Percentiles rank a stretch among this genome's conserved stretches.
These are phyloP conservation scores for Metopia argyrocephala DNA, from an alignment of 2,888 invertebrate genomes.

Conservation along the genomic window DNA sequence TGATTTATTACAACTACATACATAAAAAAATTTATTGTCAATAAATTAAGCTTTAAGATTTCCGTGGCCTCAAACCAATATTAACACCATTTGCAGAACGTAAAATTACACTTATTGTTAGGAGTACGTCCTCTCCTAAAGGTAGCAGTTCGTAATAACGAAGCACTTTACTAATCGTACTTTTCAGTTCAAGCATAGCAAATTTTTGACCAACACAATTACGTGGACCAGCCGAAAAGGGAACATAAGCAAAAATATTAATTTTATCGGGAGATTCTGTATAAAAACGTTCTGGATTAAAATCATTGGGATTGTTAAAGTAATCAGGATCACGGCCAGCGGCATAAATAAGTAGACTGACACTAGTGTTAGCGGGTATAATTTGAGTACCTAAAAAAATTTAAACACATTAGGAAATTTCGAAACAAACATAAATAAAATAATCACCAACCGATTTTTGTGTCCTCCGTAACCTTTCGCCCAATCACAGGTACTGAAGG, in stretches of 20 bases:
- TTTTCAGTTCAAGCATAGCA: constrained; percentile 73
- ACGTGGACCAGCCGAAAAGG: constrained; percentile 79
- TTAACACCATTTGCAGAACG: constrained; percentile 74
- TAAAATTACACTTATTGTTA: constrained; percentile 72
- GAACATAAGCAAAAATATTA: constrained; percentile 70
- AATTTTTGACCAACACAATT: constrained; percentile 78
- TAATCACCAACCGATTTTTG: constrained; percentile 76
- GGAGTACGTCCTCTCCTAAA: constrained; percentile 70
- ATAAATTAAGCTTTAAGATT: background rate
- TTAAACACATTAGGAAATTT: background rate
- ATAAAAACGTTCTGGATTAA: constrained; percentile 73
- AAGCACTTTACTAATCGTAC: constrained; percentile 71
- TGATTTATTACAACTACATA: too few species aligned
- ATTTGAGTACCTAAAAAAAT: constrained; percentile 53
- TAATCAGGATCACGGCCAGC: constrained; percentile 70
- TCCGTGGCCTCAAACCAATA: constrained; percentile 70
- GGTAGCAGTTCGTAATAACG: constrained; percentile 72
- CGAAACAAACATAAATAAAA: background rate
- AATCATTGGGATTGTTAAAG: constrained; percentile 71
- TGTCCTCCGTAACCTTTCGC: constrained; percentile 79
- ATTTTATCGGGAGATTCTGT: constrained; percentile 77
- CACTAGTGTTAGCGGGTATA: constrained; percentile 72
- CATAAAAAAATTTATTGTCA: too few species aligned
- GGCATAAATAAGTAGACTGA: constrained; percentile 72
- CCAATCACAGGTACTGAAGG: constrained; percentile 84